Percentiles rank a stretch among this genome's conserved stretches.
Evolutionary conservation across 2,888 invertebrate species (phyloP).

Genomic region (Neoscelio sp.): DNA sequence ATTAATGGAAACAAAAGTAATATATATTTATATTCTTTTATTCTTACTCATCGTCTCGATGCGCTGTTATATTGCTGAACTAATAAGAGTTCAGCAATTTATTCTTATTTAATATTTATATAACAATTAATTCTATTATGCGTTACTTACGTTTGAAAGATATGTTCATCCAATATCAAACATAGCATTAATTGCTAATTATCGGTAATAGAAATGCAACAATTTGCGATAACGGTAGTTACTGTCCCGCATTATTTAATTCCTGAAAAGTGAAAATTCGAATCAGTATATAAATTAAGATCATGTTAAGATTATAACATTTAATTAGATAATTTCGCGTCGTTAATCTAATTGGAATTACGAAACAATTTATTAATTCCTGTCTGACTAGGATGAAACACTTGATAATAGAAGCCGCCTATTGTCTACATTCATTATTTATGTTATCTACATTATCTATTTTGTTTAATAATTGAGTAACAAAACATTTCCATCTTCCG

Average conservation of each 20-base stretch:
- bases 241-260: constrained; percentile 28
- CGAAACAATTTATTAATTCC: constrained; percentile 58
- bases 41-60: too few relatives aligned
- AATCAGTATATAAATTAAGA: constrained; percentile 43
- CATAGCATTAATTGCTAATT: constrained; percentile 15
- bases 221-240: constrained; percentile 17
- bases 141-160: not conserved
- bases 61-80: not conserved
- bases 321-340: constrained; percentile 53
- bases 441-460: too few relatives aligned
- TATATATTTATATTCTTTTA: too few relatives aligned
- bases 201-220: constrained; percentile 15
- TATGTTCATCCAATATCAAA: constrained; percentile 11
- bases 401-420: constrained; percentile 30
- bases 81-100: not conserved
- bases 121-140: not conserved
- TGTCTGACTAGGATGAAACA: constrained; percentile 19
- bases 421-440: constrained; percentile 45
- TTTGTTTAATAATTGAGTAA: too few relatives aligned
- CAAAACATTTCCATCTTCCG: too few relatives aligned
- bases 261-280: constrained; percentile 43
- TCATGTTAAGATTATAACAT: constrained; percentile 39
- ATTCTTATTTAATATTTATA: constrained; percentile 6
- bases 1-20: too few relatives aligned
- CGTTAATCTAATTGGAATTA: constrained; percentile 51